Evolutionary conservation across 2,888 invertebrate genomes (phyloP), one percentile per base, ranked within the genome.

Genomic region (Pachymerium ferrugineum): DNA sequence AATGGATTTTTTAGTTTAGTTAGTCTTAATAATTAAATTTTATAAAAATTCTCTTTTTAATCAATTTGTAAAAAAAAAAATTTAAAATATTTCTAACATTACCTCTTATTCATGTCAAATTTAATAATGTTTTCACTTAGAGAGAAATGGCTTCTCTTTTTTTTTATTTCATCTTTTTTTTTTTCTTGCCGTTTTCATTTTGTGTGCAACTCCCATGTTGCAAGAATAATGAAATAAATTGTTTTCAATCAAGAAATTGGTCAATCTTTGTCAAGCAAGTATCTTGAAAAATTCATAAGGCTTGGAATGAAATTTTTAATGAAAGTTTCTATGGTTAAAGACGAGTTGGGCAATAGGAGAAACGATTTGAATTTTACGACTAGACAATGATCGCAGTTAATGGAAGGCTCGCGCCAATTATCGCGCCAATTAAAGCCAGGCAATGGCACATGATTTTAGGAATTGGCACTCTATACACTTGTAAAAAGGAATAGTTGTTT

Each of bases 341-440:
- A 16, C n/a, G n/a, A n/a, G n/a, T 47, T 6, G 54, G 54, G 10
- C 54, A 10, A 38, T 38, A 16, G 16, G 16, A 54, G 28, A 28
- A 22, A 62, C 62, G 62, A 62, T 62, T 62, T 62, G 12, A 62
- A 62, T 62, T 62, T 62, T 62, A 62, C 62, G 62, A 62, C 62
- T 22, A 8, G 62, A n/a, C 62, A 62, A 62, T 62, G 62, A 62
- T 62, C 62, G 62, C 25, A 25, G 62, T 62, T n/a, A 62, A 62
- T 62, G 62, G 62, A 62, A 62, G 62, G 62, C 62, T 25, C 25
- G 62, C 25, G n/a, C 62, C 62, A 62, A 62, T 62, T 62, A 62
- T 62, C 62, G n/a, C 62, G 62, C 25, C 62, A 62, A 62, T 62
- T 62, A 62, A 62, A 62, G 62, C 62, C n/a, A 62, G 28, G 62